Conservation (phyloP, 1,140 invertebrate genomes). For the Drosophila pseudoananassae region DNA sequence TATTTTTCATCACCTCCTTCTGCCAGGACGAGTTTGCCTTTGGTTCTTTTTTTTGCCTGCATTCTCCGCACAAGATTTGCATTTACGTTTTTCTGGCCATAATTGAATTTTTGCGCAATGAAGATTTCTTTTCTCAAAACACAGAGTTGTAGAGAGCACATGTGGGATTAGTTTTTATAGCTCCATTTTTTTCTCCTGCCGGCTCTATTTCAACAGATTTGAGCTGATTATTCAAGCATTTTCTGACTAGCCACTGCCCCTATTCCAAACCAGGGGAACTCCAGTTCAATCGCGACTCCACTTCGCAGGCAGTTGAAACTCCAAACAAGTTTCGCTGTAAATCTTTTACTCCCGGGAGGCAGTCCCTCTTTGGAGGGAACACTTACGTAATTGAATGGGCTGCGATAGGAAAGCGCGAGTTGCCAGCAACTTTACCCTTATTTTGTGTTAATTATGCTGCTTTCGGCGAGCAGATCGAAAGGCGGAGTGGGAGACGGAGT, state of each 20-base stretch:
- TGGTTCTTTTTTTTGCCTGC: too few species aligned
- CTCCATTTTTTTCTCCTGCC: not conserved
- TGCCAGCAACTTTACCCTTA: conserved; percentile 76
- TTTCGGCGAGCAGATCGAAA: conserved; percentile 50
- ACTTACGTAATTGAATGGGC: conserved; percentile 56
- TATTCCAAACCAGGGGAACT: conserved; percentile 10
- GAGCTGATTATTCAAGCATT: conserved; percentile 66
- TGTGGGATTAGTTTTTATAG: not conserved
- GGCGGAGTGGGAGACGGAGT: not conserved
- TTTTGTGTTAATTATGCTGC: conserved; percentile 80
- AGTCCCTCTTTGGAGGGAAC: conserved; percentile 87
- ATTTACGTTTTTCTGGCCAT: not conserved
- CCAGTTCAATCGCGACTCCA: conserved; percentile 90
- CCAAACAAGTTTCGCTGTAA: conserved; percentile 94
- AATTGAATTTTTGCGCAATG: conserved; percentile 23
- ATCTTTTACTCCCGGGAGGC: conserved; percentile 89
- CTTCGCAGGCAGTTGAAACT: conserved; percentile 96
- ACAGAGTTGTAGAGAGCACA: not conserved
- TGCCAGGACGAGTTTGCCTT: not conserved
- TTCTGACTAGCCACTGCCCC: conserved; percentile 16
- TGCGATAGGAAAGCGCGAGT: conserved; percentile 60
- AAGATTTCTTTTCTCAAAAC: not conserved
- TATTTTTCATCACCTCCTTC: conserved; percentile 1
- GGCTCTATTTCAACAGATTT: conserved; percentile 14
- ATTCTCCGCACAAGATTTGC: not conserved